Conservation (phyloP, 2,113 vertebrate genomes). For the Centropristis striata region DNA sequence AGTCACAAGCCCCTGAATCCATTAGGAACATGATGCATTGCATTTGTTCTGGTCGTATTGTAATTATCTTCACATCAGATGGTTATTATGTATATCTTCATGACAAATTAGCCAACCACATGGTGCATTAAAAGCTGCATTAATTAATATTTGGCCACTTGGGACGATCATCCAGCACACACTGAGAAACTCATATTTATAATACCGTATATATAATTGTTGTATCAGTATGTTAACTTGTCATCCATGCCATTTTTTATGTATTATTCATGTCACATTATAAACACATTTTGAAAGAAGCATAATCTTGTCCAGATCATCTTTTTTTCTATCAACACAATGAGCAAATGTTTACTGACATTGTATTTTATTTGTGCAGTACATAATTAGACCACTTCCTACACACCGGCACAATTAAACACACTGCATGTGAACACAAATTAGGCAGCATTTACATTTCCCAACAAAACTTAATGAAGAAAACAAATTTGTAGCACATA, state of each 20-base stretch:
- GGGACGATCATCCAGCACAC: too few species aligned
- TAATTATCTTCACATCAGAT: neutral
- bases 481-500: too few species aligned
- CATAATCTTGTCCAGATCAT: too few species aligned
- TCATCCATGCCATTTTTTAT: too few species aligned
- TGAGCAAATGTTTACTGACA: neutral
- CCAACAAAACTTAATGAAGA: too few species aligned
- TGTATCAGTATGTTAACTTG: too few species aligned
- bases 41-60: neutral
- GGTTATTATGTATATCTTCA: neutral
- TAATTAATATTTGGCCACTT: neutral
- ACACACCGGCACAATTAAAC: neutral
- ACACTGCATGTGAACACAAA: constrained; percentile 4
- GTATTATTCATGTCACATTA: too few species aligned
- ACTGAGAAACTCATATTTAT: too few species aligned
- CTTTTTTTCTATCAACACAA: too few species aligned
- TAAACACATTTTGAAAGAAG: too few species aligned
- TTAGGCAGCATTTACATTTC: constrained; percentile 14
- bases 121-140: neutral
- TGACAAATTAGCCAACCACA: neutral
- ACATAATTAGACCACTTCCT: neutral
- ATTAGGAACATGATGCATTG: neutral
- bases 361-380: neutral
- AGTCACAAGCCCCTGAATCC: neutral
- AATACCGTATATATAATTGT: too few species aligned